Evolutionary conservation across 2,797 vertebrate genomes (phyloP).

Genomic region (Manis javanica): DNA sequence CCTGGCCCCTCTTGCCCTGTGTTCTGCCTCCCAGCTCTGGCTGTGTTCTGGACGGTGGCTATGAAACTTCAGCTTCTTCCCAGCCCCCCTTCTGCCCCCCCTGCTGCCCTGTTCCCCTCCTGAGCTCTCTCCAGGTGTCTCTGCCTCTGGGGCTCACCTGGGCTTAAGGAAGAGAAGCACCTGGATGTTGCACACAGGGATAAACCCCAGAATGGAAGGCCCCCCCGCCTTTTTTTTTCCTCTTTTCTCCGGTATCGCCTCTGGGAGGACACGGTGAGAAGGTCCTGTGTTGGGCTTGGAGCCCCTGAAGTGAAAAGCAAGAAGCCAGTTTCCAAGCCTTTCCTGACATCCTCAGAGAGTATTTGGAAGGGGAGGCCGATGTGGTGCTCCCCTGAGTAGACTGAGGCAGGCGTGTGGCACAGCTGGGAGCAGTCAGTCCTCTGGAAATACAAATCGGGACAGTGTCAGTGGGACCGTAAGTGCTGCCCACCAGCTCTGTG

Average conservation of each 20-base stretch:
- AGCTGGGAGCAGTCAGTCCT: not conserved
- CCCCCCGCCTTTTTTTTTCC: too few relatives aligned
- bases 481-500: not conserved
- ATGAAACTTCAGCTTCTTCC: not conserved
- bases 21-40: not conserved
- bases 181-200: fast-evolving
- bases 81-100: fast-evolving
- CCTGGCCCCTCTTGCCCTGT: not conserved
- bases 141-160: not conserved
- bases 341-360: not conserved
- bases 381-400: not conserved
- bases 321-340: not conserved
- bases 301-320: not conserved
- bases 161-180: not conserved
- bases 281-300: not conserved
- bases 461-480: not conserved
- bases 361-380: not conserved
- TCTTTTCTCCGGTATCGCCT: not conserved
- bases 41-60: too few relatives aligned
- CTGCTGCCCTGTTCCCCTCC: too few relatives aligned
- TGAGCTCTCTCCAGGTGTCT: not conserved
- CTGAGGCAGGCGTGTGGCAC: not conserved
- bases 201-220: not conserved
- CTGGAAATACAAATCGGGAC: not conserved
- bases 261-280: not conserved